These are phyloP conservation scores for Thalassophryne amazonica DNA, from an alignment of 2,797 vertebrate species.

Conservation along the genomic window DNA sequence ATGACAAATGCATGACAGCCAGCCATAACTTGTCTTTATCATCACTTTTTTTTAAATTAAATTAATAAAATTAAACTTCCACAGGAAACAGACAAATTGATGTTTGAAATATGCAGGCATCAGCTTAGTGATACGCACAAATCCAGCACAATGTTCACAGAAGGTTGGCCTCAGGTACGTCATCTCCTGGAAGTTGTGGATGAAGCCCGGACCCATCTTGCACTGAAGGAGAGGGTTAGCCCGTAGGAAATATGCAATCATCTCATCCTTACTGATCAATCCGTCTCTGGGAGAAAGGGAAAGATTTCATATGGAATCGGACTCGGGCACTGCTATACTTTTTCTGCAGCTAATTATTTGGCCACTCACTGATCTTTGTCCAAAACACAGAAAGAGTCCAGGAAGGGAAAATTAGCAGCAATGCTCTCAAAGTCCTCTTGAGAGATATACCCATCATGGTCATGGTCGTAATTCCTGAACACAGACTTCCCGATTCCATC, in stretches of 20 bases:
- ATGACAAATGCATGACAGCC: no score
- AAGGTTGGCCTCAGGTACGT: constrained; percentile 97
- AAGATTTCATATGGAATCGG: no score
- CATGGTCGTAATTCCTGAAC: constrained; percentile 95
- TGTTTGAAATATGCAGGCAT: neutral
- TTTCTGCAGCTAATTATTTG: neutral
- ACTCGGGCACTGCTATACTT: no score
- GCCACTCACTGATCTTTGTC: constrained; percentile 96
- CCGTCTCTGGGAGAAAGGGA: constrained; percentile 81
- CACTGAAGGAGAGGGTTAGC: constrained; percentile 94
- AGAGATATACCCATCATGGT: constrained; percentile 94
- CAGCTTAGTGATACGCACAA: constrained; percentile 82
- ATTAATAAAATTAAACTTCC: constrained; percentile 12
- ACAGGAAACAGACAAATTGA: neutral
- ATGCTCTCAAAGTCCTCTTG: constrained; percentile 97
- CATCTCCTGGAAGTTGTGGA: constrained; percentile 97
- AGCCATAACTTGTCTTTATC: no score
- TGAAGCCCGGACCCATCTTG: constrained; percentile 95
- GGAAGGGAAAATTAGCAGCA: constrained; percentile 93
- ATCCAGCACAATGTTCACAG: constrained; percentile 97
- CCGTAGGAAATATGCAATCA: constrained; percentile 95
- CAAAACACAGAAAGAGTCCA: constrained; percentile 95
- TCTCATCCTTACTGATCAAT: constrained; percentile 96
- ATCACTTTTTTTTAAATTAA: no score
- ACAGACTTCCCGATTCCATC: constrained; percentile 82